Conservation (phyloP, 2,113 vertebrate genomes). For the Mohoua ochrocephala region DNA sequence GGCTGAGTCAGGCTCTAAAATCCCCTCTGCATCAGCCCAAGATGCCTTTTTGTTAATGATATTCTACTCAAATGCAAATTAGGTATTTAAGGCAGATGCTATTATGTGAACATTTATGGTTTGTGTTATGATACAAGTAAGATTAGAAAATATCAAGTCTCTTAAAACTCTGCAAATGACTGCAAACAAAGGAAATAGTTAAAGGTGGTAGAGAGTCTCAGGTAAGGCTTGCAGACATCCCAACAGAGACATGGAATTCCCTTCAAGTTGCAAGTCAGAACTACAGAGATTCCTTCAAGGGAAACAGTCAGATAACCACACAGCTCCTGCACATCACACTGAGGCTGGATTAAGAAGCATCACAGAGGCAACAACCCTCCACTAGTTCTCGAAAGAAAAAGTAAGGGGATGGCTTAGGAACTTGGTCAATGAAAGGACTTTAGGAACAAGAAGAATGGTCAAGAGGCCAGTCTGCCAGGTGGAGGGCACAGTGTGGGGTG, state of each 20-base stretch:
- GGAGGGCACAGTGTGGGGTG: background rate
- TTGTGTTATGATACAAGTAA: background rate
- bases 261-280: background rate
- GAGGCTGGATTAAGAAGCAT: background rate
- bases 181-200: background rate
- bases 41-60: background rate
- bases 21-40: background rate
- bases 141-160: background rate
- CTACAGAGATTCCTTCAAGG: background rate
- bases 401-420: background rate
- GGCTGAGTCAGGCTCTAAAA: background rate
- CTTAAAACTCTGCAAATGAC: background rate
- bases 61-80: background rate
- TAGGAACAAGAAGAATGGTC: background rate
- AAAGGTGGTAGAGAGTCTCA: background rate
- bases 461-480: background rate
- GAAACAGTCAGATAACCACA: background rate
- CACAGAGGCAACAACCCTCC: background rate
- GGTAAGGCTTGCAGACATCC: background rate
- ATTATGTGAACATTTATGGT: background rate
- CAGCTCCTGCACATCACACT: background rate
- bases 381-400: background rate
- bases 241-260: background rate
- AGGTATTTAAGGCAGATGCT: background rate
- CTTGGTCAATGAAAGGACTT: background rate